Percentiles rank a stretch among this genome's conserved stretches.
These are phyloP conservation scores for Fragum sueziense DNA, from an alignment of 2,888 invertebrate species.

Conservation along the genomic window DNA sequence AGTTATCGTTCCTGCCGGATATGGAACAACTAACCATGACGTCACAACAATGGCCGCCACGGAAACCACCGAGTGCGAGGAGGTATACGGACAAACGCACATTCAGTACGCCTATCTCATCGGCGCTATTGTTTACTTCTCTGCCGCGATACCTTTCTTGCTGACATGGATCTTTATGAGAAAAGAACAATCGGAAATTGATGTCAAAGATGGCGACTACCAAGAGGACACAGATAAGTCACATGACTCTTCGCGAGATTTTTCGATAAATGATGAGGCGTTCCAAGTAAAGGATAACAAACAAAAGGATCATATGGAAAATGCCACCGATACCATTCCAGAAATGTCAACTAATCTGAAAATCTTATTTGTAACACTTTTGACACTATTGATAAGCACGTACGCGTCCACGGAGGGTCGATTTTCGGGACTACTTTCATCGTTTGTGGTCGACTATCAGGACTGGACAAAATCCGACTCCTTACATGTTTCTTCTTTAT, in stretches of 20 bases:
- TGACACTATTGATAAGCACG: conserved; percentile 53
- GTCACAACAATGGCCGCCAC: background rate
- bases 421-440: conserved; percentile 48
- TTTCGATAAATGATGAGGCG: conserved; percentile 43
- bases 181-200: conserved; percentile 14
- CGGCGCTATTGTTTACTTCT: conserved; percentile 42
- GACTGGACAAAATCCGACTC: conserved; percentile 46
- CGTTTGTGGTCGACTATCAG: conserved; percentile 47
- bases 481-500: conserved; percentile 37
- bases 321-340: conserved; percentile 44
- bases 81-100: conserved; percentile 36
- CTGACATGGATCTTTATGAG: conserved; percentile 38
- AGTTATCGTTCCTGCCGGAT: background rate
- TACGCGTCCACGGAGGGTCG: conserved; percentile 70
- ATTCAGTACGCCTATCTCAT: conserved; percentile 60
- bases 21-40: background rate
- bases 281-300: too few relatives aligned
- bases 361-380: conserved; percentile 42
- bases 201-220: conserved; percentile 14
- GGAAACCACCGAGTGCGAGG: background rate
- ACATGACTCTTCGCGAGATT: conserved; percentile 42
- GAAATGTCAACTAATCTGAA: conserved; percentile 50
- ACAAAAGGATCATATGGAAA: too few relatives aligned
- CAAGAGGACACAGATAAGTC: conserved; percentile 28
- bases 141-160: conserved; percentile 59